Base-by-base conservation (phyloP, 2,888 invertebrate species). In the Platycnemis pennipes region DNA sequence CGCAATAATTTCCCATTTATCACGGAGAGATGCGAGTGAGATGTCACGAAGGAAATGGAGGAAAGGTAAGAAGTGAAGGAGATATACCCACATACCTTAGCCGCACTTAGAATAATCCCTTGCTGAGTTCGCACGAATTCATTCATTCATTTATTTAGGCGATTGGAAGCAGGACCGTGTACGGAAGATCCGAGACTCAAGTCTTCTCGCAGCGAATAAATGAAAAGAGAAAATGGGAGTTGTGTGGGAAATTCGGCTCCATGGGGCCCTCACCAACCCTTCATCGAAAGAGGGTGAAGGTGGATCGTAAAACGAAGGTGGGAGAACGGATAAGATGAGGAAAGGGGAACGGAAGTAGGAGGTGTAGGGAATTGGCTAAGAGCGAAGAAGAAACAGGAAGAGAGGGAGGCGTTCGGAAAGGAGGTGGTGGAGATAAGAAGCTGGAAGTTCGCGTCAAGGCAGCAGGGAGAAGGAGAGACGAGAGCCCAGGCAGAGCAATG, bases 71-170 rank as follows among this genome's bases (percentile, higher is more conserved):
- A 53, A 8, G 53, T 5, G 53, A 19, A 16, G 63, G 63, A 63
- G 19, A 63, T n/a, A 63, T 26, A 8, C 63, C 63, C 63, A 26
- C 63, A 22, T 7, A 77, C 11, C 49, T 16, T 19, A 11, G 19
- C 49, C 49, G 11, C 49, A 11, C 49, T 49, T 26, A 31, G 13
- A 8, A 63, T 63, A 63, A 63, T 63, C 63, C 63, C n/a, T n/a
- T 22, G 63, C 63, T 63, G 26, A 31, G 31, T 26, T 37, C 7
- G 16, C 77, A 16, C 31, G 37, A 31, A 77, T 26, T 77, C 77
- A 77, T n/a, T 13, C 77, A 77, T n/a, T 77, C 77, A 77, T 77
- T 77, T 77, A 77, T 77, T 77, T 37, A 26, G 37, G 77, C 77
- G 37, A 77, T 77, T 37, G 77, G 77, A 77, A 77, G 37, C 77